Percentiles rank a stretch among this genome's conserved stretches.
These are phyloP conservation scores for Cartodere bifasciata DNA, from an alignment of 2,888 invertebrate species.

Conservation along the genomic window DNA sequence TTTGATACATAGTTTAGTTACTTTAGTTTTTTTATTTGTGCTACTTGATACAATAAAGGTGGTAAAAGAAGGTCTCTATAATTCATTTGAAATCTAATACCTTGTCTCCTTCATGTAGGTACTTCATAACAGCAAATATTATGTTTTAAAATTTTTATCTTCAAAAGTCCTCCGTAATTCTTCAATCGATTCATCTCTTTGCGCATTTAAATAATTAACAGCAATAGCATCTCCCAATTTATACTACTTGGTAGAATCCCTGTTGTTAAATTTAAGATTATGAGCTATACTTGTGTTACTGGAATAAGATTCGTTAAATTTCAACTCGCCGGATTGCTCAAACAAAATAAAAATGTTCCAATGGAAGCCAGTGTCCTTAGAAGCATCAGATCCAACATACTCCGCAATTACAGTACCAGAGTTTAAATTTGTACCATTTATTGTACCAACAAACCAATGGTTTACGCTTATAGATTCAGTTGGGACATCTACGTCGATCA, in stretches of 20 bases:
- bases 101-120: no score
- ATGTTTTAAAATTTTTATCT: no score
- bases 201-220: background rate
- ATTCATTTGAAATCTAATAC: no score
- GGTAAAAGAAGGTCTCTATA: no score
- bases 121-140: no score
- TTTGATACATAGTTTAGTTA: slow-evolving; percentile 3
- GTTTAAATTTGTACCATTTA: no score
- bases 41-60: no score
- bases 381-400: slow-evolving; percentile 57
- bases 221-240: slow-evolving; percentile 27
- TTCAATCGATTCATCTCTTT: background rate
- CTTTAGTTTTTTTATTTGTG: background rate
- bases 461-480: no score
- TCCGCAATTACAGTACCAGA: no score
- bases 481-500: no score
- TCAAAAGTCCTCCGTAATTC: background rate
- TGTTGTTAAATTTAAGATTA: slow-evolving; percentile 42
- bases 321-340: slow-evolving; percentile 47
- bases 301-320: slow-evolving; percentile 28
- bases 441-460: no score
- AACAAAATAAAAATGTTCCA: slow-evolving; percentile 59
- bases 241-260: slow-evolving; percentile 44
- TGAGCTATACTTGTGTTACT: slow-evolving; percentile 36
- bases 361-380: slow-evolving; percentile 57